phyloP scores from a whole-genome alignment of 2,113 vertebrate genomes.

The Rhynchomys soricoides region DNA sequence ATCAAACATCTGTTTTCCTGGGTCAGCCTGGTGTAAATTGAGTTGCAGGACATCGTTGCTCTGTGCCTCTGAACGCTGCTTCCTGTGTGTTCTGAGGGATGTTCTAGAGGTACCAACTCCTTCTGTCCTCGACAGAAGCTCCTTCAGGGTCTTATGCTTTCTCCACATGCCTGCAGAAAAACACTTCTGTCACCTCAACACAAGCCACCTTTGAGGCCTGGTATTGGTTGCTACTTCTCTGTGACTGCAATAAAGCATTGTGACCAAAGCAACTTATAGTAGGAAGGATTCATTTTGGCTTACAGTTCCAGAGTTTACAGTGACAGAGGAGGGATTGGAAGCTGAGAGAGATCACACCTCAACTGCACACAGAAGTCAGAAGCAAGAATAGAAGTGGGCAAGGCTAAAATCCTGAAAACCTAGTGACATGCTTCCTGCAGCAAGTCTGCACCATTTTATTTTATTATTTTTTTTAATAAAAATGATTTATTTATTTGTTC shows the following conservation, averaged over 20 bases:
- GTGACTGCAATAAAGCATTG: neutral
- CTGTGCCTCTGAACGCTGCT: neutral
- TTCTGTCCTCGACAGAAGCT: neutral
- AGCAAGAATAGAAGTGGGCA: neutral
- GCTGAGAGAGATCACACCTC: neutral
- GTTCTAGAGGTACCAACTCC: neutral
- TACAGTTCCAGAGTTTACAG: neutral
- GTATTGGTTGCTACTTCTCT: neutral
- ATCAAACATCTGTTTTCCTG: neutral
- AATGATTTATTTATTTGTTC: too few relatives aligned
- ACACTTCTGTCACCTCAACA: neutral
- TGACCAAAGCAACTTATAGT: neutral
- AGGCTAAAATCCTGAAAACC: neutral
- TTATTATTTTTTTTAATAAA: too few relatives aligned
- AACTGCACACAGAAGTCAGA: neutral
- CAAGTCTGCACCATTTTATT: neutral
- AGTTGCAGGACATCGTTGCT: neutral
- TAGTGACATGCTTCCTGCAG: neutral
- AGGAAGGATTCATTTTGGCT: neutral
- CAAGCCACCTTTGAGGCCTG: neutral
- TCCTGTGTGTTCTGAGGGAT: neutral
- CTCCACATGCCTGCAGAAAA: neutral
- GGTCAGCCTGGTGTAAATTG: neutral
- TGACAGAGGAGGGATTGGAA: neutral
- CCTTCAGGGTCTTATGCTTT: neutral